Evolutionary conservation across 2,888 invertebrate genomes (phyloP).

Genomic region (Ptychoptera contaminata): DNA sequence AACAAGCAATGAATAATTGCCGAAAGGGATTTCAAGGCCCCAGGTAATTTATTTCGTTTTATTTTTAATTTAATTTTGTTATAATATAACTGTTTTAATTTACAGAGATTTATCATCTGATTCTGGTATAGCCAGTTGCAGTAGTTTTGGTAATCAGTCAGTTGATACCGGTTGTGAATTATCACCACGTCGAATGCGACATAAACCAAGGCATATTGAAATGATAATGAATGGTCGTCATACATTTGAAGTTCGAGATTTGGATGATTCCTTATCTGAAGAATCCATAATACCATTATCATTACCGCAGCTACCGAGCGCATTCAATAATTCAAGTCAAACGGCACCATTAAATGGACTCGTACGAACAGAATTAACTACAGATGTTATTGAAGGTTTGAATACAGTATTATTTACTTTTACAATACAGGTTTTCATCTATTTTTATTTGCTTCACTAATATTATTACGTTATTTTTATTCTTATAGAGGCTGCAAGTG

Average conservation of each 20-base stretch:
- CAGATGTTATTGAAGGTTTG: background rate
- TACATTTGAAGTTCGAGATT: constrained; percentile 59
- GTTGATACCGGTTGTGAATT: constrained; percentile 9
- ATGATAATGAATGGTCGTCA: constrained; percentile 58
- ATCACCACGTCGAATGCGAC: constrained; percentile 23
- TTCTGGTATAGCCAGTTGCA: constrained; percentile 29
- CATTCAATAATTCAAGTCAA: constrained; percentile 20
- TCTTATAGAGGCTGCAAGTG: too few species aligned
- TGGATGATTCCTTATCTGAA: constrained; percentile 35
- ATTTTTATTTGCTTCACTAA: too few species aligned
- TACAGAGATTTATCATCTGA: constrained; percentile 28
- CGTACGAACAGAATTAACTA: constrained; percentile 17
- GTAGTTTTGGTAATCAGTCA: constrained; percentile 14
- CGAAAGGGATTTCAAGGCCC: constrained; percentile 31
- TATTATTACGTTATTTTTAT: too few species aligned
- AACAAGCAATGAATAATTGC: constrained; percentile 55
- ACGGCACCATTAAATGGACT: constrained; percentile 25
- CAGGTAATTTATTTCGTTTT: constrained; percentile 6
- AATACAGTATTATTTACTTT: too few species aligned
- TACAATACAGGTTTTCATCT: too few species aligned
- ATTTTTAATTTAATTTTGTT: background rate
- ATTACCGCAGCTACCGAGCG: constrained; percentile 26
- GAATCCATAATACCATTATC: constrained; percentile 28
- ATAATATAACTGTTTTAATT: background rate
- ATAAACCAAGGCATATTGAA: constrained; percentile 47